phyloP scores from a whole-genome alignment of 2,888 invertebrate species.

The Ectemnius lituratus region DNA sequence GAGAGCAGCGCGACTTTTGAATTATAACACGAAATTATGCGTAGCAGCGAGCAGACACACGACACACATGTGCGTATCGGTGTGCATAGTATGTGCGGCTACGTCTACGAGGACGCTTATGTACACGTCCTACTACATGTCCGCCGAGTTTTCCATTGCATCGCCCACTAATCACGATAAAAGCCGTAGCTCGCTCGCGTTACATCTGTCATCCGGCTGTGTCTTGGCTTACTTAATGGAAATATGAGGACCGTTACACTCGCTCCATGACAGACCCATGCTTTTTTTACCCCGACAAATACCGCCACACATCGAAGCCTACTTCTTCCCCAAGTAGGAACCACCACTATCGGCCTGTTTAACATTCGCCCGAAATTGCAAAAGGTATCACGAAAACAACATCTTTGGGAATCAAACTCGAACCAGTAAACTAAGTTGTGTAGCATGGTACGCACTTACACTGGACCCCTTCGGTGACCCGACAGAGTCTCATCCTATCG shows the following conservation, averaged over 20 bases:
- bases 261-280: constrained; percentile 50
- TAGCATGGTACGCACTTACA: no score
- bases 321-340: no score
- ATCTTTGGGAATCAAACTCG: no score
- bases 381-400: no score
- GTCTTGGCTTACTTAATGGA: constrained; percentile 69
- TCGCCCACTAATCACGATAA: constrained; percentile 73
- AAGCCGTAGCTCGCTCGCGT: constrained; percentile 61
- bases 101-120: constrained; percentile 46
- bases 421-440: no score
- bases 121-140: constrained; percentile 43
- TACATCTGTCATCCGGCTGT: constrained; percentile 45
- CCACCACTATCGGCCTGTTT: neutral
- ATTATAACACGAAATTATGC: no score
- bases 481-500: no score
- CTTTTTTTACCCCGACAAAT: constrained; percentile 54
- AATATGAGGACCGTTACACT: constrained; percentile 69
- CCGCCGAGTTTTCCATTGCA: constrained; percentile 58
- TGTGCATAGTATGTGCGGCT: constrained; percentile 21
- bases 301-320: constrained; percentile 20
- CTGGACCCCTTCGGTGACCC: no score
- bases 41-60: no score
- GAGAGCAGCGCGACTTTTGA: no score
- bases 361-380: neutral
- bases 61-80: constrained; percentile 3